A percentile compares a stretch with the other conserved stretches of the same genome.
phyloP scores from a whole-genome alignment of 2,113 vertebrate genomes.

The Thamnophis sirtalis region DNA sequence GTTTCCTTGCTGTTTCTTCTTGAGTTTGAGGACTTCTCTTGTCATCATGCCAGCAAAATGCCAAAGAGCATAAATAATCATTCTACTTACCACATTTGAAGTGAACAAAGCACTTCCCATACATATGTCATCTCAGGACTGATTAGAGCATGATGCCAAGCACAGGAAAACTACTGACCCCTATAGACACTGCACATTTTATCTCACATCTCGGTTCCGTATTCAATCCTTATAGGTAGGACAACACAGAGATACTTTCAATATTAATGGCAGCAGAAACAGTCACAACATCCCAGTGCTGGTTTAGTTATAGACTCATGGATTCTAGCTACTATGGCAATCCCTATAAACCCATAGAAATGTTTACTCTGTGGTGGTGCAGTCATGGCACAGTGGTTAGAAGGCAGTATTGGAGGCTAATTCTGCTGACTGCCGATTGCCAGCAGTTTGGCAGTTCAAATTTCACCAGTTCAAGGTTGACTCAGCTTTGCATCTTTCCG shows the following conservation, averaged over 20 bases:
- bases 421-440: not conserved
- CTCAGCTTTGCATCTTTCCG: not conserved
- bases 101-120: not conserved
- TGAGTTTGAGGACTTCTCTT: not conserved
- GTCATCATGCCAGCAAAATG: not conserved
- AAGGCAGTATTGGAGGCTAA: not conserved
- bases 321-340: not conserved
- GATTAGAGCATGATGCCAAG: not conserved
- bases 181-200: not conserved
- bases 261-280: not conserved
- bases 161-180: not conserved
- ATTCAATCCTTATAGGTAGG: not conserved
- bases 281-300: not conserved
- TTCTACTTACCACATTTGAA: not conserved
- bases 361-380: not conserved
- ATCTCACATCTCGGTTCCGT: not conserved
- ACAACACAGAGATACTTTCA: not conserved
- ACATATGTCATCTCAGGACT: not conserved
- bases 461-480: not conserved
- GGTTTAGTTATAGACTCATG: not conserved
- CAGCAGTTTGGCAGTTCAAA: not conserved
- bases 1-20: not conserved
- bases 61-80: conserved; percentile 1
- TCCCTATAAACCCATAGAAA: not conserved
- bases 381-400: not conserved